Evolutionary conservation across 2,888 invertebrate species (phyloP).

Genomic region (Oligia strigilis): DNA sequence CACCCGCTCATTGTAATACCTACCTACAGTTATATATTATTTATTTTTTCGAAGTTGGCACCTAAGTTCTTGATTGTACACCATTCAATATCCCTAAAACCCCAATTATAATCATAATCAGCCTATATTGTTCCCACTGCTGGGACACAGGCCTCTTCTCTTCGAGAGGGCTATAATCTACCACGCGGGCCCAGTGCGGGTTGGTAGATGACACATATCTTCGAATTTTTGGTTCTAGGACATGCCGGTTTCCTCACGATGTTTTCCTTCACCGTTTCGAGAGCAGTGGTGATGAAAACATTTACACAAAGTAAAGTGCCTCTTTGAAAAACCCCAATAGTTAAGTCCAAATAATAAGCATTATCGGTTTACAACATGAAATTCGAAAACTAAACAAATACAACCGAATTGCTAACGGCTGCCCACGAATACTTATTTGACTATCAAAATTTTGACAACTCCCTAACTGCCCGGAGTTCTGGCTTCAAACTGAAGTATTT

Average conservation of each 20-base stretch:
- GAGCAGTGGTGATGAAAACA: too few species aligned
- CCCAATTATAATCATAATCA: too few species aligned
- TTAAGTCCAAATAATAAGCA: not conserved
- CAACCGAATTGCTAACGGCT: slow-evolving; percentile 10
- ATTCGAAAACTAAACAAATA: slow-evolving; percentile 31
- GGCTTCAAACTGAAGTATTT: slow-evolving; percentile 53
- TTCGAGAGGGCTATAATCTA: too few species aligned
- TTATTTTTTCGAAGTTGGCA: not conserved
- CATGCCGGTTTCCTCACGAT: too few species aligned
- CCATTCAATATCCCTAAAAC: too few species aligned
- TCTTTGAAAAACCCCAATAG: not conserved
- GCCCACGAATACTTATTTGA: slow-evolving; percentile 19
- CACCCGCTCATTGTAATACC: not conserved
- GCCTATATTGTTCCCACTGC: too few species aligned
- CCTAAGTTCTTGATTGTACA: not conserved
- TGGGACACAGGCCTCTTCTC: too few species aligned
- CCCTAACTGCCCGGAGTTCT: slow-evolving; percentile 33
- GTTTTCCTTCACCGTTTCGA: too few species aligned
- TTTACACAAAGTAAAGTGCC: too few species aligned
- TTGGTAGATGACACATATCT: too few species aligned
- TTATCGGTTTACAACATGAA: slow-evolving; percentile 5
- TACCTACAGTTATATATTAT: not conserved
- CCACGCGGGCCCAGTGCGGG: too few species aligned
- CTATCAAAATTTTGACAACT: slow-evolving; percentile 48
- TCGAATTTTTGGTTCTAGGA: too few species aligned